Conservation (phyloP, 2,888 invertebrate genomes). For the Tinea trinotella region DNA sequence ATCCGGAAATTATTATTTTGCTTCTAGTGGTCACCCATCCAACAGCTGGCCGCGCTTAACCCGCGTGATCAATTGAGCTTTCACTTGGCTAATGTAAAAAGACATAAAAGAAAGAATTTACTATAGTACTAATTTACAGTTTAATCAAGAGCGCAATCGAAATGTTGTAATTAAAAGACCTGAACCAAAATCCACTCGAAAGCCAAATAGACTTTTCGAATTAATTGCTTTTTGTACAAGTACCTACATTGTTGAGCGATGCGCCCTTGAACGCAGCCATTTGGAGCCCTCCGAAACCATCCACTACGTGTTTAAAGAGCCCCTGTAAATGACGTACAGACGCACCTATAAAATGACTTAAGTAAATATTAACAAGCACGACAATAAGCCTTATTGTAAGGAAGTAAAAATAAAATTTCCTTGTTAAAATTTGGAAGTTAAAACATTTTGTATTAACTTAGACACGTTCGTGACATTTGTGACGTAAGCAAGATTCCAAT, state of each 20-base stretch:
- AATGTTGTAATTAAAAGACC: neutral
- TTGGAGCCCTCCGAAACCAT: conserved; percentile 2
- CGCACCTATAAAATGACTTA: neutral
- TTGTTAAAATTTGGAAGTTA: neutral
- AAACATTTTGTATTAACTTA: neutral
- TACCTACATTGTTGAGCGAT: conserved; percentile 1
- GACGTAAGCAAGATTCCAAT: neutral
- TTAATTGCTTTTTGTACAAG: neutral
- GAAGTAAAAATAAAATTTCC: too few relatives aligned
- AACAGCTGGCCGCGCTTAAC: too few relatives aligned
- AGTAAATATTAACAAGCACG: neutral
- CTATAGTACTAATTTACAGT: neutral
- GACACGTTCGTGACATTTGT: neutral
- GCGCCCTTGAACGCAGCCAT: conserved; percentile 4
- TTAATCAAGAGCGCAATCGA: neutral
- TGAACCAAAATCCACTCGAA: neutral
- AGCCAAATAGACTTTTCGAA: neutral
- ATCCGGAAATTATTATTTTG: too few relatives aligned
- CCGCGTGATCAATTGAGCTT: too few relatives aligned
- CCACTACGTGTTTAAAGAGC: neutral
- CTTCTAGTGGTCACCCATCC: too few relatives aligned
- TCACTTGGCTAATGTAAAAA: too few relatives aligned
- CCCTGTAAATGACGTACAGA: neutral
- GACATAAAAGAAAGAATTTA: neutral
- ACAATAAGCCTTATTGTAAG: neutral